Evolutionary conservation across 2,888 invertebrate genomes (phyloP), one percentile per base, ranked within the genome.

Genomic region (Barypeithes pellucidus): DNA sequence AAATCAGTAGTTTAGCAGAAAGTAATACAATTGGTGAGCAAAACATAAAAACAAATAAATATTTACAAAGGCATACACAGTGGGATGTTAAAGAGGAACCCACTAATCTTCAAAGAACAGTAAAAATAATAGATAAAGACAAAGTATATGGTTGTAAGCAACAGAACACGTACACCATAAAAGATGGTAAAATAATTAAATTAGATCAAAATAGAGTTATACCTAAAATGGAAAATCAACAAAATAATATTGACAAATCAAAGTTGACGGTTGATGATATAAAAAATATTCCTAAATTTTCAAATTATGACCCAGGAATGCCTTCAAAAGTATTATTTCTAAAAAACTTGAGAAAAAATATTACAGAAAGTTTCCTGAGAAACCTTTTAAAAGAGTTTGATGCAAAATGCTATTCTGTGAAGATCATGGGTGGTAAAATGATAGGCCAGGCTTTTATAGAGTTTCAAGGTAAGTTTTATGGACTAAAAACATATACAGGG

Each of bases 371-470:
- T 16, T 88, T 88, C 77, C 80, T 90, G n/a, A 85, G 86, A 0
- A 72, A 86, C 9, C 78, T 90, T 24, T 89, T 90, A 45, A 29
- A 9, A 14, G 59, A 72, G 14, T 41, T 69, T 18, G 14, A 54
- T 45, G 14, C 36, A 41, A n/a, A 57, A 33, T 39, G 85, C 86
- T 45, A 86, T 87, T 80, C 88, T 77, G 83, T 84, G 72, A 83
- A 86, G 65, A 77, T 90, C 41, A 86, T 90, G 87, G 84, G 85
- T 0, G 90, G 90, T 0, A 86, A 87, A 70, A 89, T 90, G 89
- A 86, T 87, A 73, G 90, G 90, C 7, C 90, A 90, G 79, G 90
- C 90, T 0, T 90, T 90, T 83, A 86, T 89, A 1, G 84, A 87
- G 39, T 89, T 90, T 78, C 82, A 84, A 80, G 84, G 90, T 90